A percentile compares a stretch with the other conserved stretches of the same genome.
phyloP scores from a whole-genome alignment of 2,113 vertebrate species.

The Onychostruthus taczanowskii region DNA sequence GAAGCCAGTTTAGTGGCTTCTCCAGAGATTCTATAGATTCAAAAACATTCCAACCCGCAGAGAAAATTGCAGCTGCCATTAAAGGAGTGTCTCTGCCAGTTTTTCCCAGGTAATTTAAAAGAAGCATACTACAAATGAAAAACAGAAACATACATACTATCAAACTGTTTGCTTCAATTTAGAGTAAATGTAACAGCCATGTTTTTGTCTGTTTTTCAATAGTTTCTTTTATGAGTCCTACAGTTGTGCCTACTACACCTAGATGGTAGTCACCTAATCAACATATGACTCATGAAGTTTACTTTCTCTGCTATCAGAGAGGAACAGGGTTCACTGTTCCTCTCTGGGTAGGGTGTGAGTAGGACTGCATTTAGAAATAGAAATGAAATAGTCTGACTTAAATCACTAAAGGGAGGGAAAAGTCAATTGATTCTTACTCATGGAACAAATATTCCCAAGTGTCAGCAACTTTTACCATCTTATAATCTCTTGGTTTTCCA shows the following conservation, averaged over 20 bases:
- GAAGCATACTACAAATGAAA: constrained; percentile 88
- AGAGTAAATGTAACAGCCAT: background rate
- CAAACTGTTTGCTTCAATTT: background rate
- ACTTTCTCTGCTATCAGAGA: background rate
- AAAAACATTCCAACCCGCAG: constrained; percentile 96
- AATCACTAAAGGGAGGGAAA: background rate
- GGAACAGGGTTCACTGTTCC: background rate
- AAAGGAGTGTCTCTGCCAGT: constrained; percentile 88
- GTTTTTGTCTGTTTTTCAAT: background rate
- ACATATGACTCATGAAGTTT: background rate
- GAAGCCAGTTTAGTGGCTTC: constrained; percentile 94
- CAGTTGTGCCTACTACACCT: background rate
- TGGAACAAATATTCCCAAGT: background rate
- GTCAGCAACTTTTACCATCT: background rate
- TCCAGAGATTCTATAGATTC: constrained; percentile 92
- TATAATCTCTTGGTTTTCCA: background rate
- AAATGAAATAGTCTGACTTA: background rate
- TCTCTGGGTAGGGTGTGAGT: background rate
- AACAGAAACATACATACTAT: background rate
- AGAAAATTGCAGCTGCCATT: constrained; percentile 92
- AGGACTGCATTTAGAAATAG: background rate
- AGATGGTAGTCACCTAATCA: background rate
- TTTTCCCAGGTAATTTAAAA: constrained; percentile 94
- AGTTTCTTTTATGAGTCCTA: background rate
- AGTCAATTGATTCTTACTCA: background rate